Evolutionary conservation across 1,140 invertebrate genomes (phyloP), one percentile per base, ranked within the genome.

Genomic region (Archivesica marissinica): DNA sequence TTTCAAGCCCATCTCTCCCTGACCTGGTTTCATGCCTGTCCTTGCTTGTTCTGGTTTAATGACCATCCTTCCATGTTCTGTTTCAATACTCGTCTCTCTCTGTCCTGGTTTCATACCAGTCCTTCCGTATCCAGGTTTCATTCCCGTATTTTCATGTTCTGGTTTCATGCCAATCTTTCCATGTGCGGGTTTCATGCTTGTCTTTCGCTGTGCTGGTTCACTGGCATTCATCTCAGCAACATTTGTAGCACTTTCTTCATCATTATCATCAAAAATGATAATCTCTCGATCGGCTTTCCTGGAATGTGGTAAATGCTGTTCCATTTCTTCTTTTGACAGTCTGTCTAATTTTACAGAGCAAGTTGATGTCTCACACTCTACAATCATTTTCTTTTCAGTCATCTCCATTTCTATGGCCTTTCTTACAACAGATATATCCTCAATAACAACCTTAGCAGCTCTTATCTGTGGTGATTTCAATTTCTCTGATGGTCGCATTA

Each of bases 281-380:
- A 39, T 52, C 0, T 33, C 47, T 33, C 17, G 11, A 38, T 54
- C 13, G 1, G n/a, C 39, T 4, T 30, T 47, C 13, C n/a, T 28
- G 33, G 54, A 25, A 4, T 7, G 17, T 25, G n/a, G n/a, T 7
- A 17, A 30, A 47, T 47, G 68, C 25, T 72, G 25, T 47, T 66
- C 77, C 17, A 79, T 64, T 23, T 68, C 77, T 23, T 79, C 41
- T 30, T 52, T 33, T 33, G 77, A 79, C 9, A 79, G 23, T 50
- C 77, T 61, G 6, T n/a, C 38, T 9, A 79, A 50, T 23, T 38
- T 79, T 1, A 79, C 59, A 3, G 38, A n/a, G 25, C 77, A 79
- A 38, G 30, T 30, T 44, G 54, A 41, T 35, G 20, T 20, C 13
- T 66, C 25, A 35, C 44, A 79, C 35, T 47, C 59, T 35, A 66